A percentile compares a stretch with the other conserved stretches of the same genome.
These are phyloP conservation scores for Drosophila prolongata DNA, from an alignment of 2,888 invertebrate genomes.

Conservation along the genomic window DNA sequence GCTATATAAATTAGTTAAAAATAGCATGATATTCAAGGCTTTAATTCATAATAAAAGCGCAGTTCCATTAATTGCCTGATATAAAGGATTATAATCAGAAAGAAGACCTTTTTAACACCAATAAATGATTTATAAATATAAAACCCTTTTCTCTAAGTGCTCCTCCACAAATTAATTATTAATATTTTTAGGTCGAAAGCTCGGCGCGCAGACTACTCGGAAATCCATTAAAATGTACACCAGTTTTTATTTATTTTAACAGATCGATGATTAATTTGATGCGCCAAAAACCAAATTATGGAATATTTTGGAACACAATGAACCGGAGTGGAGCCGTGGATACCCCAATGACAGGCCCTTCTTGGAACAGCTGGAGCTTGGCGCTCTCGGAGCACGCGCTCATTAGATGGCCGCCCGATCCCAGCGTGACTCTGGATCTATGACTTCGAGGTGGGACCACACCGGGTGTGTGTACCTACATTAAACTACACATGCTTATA, in stretches of 20 bases:
- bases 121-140: too few relatives aligned
- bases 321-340: conserved; percentile 6
- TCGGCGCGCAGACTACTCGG: neutral
- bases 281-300: conserved; percentile 52
- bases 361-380: conserved; percentile 71
- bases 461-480: conserved; percentile 67
- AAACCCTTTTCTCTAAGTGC: conserved; percentile 46
- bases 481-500: conserved; percentile 71
- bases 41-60: too few relatives aligned
- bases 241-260: conserved; percentile 80
- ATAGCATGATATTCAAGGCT: too few relatives aligned
- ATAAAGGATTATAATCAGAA: neutral
- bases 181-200: conserved; percentile 57
- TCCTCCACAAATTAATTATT: conserved; percentile 67
- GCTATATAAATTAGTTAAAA: too few relatives aligned
- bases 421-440: conserved; percentile 29
- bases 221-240: conserved; percentile 71
- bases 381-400: conserved; percentile 71
- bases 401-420: conserved; percentile 59
- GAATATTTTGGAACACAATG: conserved; percentile 36
- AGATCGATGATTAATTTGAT: conserved; percentile 72
- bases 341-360: conserved; percentile 72
- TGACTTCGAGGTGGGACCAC: conserved; percentile 48
- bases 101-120: too few relatives aligned
- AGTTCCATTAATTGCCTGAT: accelerated